Conservation (phyloP, 2,888 invertebrate species). For the Meloe dianella region DNA sequence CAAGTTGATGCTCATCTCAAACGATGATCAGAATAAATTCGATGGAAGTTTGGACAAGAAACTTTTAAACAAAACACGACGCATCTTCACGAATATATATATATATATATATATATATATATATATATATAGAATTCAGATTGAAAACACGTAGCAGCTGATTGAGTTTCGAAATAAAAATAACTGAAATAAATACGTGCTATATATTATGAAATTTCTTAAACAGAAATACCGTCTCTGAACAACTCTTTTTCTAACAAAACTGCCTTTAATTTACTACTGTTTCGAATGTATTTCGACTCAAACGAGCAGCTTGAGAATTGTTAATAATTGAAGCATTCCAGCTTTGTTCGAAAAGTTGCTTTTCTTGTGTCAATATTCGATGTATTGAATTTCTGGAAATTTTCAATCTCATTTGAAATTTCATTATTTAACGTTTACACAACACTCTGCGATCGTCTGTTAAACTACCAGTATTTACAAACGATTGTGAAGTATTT, state of each 20-base stretch:
- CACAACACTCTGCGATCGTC: neutral
- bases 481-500: no score
- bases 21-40: neutral
- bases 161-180: no score
- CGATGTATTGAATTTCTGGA: neutral
- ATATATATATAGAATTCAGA: no score
- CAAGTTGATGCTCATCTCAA: neutral
- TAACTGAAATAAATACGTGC: neutral
- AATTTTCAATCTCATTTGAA: neutral
- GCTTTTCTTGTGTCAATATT: constrained; percentile 1
- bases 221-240: no score
- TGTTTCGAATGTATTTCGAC: neutral
- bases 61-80: neutral
- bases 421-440: neutral
- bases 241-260: no score
- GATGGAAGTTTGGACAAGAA: neutral
- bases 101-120: no score
- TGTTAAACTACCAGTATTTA: no score
- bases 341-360: neutral
- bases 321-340: neutral
- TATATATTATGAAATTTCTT: no score
- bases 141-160: no score
- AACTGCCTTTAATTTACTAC: neutral
- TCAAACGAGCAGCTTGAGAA: neutral
- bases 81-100: neutral